Evolutionary conservation across 2,113 vertebrate species (phyloP), one percentile per base, ranked within the genome.

Genomic region (Gallinago paraguaiae): DNA sequence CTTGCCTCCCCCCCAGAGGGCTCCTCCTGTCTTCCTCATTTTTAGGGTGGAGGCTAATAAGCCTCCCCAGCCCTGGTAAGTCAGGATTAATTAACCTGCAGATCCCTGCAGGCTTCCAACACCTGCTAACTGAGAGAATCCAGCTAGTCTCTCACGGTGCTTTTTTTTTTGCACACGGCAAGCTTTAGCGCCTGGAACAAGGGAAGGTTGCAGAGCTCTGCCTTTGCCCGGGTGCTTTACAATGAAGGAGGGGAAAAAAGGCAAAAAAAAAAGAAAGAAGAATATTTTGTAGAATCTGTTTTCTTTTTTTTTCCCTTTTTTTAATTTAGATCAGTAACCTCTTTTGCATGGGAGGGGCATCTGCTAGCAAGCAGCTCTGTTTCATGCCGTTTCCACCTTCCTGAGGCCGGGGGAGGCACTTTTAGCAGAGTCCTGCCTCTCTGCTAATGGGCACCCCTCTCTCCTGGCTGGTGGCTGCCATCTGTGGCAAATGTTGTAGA

Each of bases 11-110:
- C 80, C 90, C 92, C 76, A 90, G 35, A 94, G 91, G 89, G 63
- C 89, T 96, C 92, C 87, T 97, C 88, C 90, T 74, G 86, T 69
- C 95, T 97, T 93, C 95, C 95, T 97, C 69, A 2, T 90, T 97
- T 93, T 93, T 93, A 92, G 96, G 97, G 95, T 94, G 96, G 94
- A 96, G 96, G 86, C 87, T 93, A 97, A 96, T 94, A 92, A 97
- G 74, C 94, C 89, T 95, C 82, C 90, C 80, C 93, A 94, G 79
- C 89, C 80, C 93, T 91, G 46, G 85, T 92, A 95, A 96, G 46
- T 96, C 92, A 88, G 96, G 93, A 95, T 96, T 97, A 97, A 97
- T 97, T 96, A 97, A 94, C 82, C 85, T 82, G 67, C 90, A 95
- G 87, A 93, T 97, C 91, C 92, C 97, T 96, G 85, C 96, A 96